Evolutionary conservation across 2,113 vertebrate genomes (phyloP).

Genomic region (mouse (Mus musculus)): GRCm39 chr16:36985501-36986000

Average conservation of each 20-base stretch:
- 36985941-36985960: neutral
- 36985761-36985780: neutral
- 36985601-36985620: neutral
- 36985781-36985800: neutral
- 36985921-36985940: neutral
- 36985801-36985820: neutral
- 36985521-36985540: no score
- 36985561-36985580: no score
- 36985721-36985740: neutral
- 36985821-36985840: neutral
- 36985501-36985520: neutral
- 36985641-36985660: neutral
- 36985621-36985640: neutral
- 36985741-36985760: neutral
- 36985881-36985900: no score
- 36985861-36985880: neutral
- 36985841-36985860: neutral
- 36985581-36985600: neutral
- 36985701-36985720: neutral
- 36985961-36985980: neutral
- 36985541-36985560: no score
- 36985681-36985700: neutral
- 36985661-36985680: neutral
- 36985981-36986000: neutral
- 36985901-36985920: no score